A percentile compares a stretch with the other conserved stretches of the same genome.
phyloP scores from a whole-genome alignment of 2,888 invertebrate species.

The Agrochola lota region DNA sequence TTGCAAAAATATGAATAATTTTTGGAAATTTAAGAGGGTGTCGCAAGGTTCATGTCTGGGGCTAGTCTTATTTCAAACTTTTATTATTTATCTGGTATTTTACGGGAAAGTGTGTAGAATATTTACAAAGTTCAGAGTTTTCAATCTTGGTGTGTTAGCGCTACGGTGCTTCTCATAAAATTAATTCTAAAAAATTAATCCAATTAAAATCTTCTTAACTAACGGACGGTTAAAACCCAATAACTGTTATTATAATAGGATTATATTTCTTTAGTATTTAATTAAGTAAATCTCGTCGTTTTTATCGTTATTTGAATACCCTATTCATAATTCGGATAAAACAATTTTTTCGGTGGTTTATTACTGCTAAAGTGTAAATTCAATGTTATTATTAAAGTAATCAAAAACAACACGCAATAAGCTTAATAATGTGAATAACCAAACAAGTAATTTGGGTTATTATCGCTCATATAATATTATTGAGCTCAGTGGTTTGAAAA shows the following conservation, averaged over 20 bases:
- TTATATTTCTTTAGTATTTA: background rate
- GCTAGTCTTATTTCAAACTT: conserved; percentile 46
- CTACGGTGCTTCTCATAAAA: background rate
- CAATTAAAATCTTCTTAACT: background rate
- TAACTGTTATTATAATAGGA: background rate
- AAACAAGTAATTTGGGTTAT: background rate
- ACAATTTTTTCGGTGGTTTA: no score
- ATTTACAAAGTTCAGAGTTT: conserved; percentile 15
- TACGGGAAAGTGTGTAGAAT: background rate
- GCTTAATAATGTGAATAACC: conserved; percentile 5
- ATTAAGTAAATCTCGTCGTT: background rate
- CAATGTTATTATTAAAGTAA: background rate
- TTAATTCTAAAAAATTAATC: background rate
- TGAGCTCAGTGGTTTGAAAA: conserved; percentile 27
- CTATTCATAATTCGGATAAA: background rate
- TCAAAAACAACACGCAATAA: background rate
- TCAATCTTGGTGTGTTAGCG: conserved; percentile 15
- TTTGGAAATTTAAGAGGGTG: conserved; percentile 43
- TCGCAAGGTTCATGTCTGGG: conserved; percentile 38
- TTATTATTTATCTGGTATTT: conserved; percentile 45
- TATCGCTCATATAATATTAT: conserved; percentile 5
- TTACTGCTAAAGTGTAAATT: background rate
- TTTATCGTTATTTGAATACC: background rate
- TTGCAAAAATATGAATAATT: conserved; percentile 53
- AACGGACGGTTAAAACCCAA: background rate